Base-by-base conservation (phyloP, 2,113 vertebrate species). In the Gasterosteus aculeatus region DNA sequence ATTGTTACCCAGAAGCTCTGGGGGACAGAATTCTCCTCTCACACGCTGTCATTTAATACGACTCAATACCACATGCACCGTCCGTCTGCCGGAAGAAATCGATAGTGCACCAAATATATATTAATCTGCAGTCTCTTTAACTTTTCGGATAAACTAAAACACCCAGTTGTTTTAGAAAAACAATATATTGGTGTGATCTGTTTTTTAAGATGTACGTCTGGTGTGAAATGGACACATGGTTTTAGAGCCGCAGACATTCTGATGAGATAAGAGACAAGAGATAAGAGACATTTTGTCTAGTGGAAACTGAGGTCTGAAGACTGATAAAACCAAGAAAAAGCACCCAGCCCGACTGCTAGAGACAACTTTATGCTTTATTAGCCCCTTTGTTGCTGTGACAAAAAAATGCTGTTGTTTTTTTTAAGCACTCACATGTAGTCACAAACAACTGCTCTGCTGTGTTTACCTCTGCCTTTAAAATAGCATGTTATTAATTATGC, bases 351-450 rank as follows among this genome's bases (percentile, higher is more conserved):
- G 22, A 26, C 22, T 26, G 22, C 22, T 26, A 67, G 53, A 72
- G 60, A 80, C 72, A 8, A 71, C 71, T 53, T 60, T 15, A 2
- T 59, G 46, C 78, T 60, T 75, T 47, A 63, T 22, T 38, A 71
- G 67, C 29, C 7, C 60, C 72, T 75, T 70, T 80, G 73, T 72
- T 56, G 10, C 53, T 41, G 72, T 19, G 75, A 54, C 64, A 49
- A 69, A 57, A 26, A 70, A 62, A 58, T 7, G 0, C 2, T 3
- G 11, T 3, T 0, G 3, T 16, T 18, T 7, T 35, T 31, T 22
- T 2, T 14, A 58, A 57, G 35, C 31, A 5, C 29, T 42, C 31
- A 19, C 62, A 61, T 39, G 42, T 66, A 53, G 42, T 54, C n/a
- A 1, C 18, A 49, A n/a, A 51, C 62, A 70, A 10, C 38, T 38